Evolutionary conservation across 2,113 vertebrate species (phyloP).

Genomic region (Tor tambroides): DNA sequence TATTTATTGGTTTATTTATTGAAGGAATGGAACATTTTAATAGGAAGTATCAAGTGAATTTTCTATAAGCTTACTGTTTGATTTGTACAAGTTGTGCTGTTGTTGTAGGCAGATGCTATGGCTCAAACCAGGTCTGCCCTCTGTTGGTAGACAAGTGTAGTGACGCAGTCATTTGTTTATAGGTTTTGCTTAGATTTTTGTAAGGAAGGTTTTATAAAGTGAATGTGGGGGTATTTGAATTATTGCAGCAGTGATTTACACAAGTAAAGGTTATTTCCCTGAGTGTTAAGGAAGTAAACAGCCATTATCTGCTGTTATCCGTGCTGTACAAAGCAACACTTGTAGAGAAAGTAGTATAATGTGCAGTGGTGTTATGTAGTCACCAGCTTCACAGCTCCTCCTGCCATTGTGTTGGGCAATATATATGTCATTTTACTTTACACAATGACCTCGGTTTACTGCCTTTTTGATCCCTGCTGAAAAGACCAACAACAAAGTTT

Average conservation of each 20-base stretch:
- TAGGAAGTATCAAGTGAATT: slow-evolving; percentile 4
- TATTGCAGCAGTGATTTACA: neutral
- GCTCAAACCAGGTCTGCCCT: neutral
- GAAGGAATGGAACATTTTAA: neutral
- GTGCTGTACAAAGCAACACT: neutral
- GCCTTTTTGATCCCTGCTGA: neutral
- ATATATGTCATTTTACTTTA: slow-evolving; percentile 11
- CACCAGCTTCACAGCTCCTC: slow-evolving; percentile 31
- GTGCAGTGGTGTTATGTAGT: slow-evolving; percentile 18
- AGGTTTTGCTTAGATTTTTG: neutral
- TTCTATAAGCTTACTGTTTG: neutral
- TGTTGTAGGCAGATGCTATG: slow-evolving; percentile 2
- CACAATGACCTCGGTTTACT: neutral
- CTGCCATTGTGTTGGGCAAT: slow-evolving; percentile 11
- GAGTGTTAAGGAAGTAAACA: neutral
- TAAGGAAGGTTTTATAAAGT: slow-evolving; percentile 13
- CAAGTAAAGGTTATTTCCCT: neutral
- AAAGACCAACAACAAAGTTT: neutral
- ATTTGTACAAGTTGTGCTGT: slow-evolving; percentile 17
- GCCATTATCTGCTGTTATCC: neutral
- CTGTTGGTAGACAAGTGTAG: neutral
- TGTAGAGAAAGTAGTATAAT: slow-evolving; percentile 1
- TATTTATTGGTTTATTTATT: slow-evolving; percentile 26
- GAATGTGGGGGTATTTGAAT: slow-evolving; percentile 4
- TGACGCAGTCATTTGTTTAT: neutral